Conservation (phyloP, 2,888 invertebrate genomes). For the Suillia variegata region DNA sequence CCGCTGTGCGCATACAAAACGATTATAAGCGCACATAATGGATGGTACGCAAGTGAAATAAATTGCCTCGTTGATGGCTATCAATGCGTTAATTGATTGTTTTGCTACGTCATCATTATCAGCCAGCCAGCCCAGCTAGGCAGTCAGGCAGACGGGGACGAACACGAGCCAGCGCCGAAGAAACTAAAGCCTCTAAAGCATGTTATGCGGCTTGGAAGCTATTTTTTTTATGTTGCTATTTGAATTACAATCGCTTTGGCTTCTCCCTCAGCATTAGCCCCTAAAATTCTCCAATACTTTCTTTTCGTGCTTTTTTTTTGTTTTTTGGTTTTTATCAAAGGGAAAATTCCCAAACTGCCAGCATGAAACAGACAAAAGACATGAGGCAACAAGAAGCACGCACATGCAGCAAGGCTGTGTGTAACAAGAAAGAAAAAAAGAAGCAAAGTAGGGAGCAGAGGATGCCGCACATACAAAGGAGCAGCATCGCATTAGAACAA, state of each 20-base stretch:
- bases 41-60: conserved; percentile 2
- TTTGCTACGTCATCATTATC: conserved; percentile 4
- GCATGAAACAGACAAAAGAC: background rate
- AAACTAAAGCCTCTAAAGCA: no score
- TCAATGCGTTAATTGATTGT: conserved; percentile 6
- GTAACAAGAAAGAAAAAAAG: background rate
- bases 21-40: background rate
- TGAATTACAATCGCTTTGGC: background rate
- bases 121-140: no score
- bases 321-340: no score
- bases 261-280: background rate
- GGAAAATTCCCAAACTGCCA: no score
- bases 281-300: background rate
- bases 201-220: background rate
- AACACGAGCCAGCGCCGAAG: background rate
- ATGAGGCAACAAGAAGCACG: background rate
- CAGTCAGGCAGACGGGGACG: background rate
- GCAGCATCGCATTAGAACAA: background rate
- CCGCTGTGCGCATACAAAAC: background rate
- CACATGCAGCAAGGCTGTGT: background rate
- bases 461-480: background rate
- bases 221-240: background rate
- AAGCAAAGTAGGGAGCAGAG: no score
- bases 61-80: conserved; percentile 6
- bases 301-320: background rate